These are phyloP conservation scores for Spermophilus dauricus DNA, from an alignment of 2,113 vertebrate species.

Conservation along the genomic window DNA sequence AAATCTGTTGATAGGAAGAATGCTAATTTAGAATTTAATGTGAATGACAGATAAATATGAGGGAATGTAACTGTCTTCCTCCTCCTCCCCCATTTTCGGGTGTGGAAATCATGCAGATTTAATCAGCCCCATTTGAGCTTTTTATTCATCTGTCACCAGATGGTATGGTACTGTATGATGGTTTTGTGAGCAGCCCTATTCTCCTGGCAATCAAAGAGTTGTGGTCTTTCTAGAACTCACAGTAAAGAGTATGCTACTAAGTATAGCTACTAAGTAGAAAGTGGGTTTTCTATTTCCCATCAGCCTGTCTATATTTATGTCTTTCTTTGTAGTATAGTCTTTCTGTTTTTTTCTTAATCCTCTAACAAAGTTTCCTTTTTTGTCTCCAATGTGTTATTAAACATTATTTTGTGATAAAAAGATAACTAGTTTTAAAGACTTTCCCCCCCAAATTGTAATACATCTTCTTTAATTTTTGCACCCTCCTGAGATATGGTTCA, in stretches of 20 bases:
- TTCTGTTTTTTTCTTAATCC: not conserved
- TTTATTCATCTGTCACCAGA: constrained; percentile 78
- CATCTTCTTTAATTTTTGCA: constrained; percentile 27
- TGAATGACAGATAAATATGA: not conserved
- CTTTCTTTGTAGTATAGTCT: not conserved
- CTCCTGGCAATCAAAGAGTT: not conserved
- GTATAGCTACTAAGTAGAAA: constrained; percentile 45
- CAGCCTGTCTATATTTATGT: constrained; percentile 68
- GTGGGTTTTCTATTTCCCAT: constrained; percentile 68
- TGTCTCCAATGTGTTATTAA: constrained; percentile 63
- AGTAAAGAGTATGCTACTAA: constrained; percentile 61
- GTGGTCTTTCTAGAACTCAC: constrained; percentile 61
- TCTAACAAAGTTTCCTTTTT: constrained; percentile 49
- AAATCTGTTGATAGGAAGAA: not conserved
- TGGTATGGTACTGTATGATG: constrained; percentile 35
- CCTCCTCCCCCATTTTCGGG: not conserved
- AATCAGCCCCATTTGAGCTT: constrained; percentile 26
- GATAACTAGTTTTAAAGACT: constrained; percentile 22
- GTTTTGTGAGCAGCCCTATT: not conserved
- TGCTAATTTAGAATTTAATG: not conserved
- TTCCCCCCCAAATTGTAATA: constrained; percentile 19
- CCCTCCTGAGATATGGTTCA: not conserved
- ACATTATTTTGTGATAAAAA: constrained; percentile 45
- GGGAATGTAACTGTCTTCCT: not conserved
- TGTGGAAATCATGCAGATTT: constrained; percentile 22